A percentile compares a stretch with the other conserved stretches of the same genome.
These are phyloP conservation scores for Aplochiton taeniatus DNA, from an alignment of 2,797 vertebrate genomes.

Conservation along the genomic window DNA sequence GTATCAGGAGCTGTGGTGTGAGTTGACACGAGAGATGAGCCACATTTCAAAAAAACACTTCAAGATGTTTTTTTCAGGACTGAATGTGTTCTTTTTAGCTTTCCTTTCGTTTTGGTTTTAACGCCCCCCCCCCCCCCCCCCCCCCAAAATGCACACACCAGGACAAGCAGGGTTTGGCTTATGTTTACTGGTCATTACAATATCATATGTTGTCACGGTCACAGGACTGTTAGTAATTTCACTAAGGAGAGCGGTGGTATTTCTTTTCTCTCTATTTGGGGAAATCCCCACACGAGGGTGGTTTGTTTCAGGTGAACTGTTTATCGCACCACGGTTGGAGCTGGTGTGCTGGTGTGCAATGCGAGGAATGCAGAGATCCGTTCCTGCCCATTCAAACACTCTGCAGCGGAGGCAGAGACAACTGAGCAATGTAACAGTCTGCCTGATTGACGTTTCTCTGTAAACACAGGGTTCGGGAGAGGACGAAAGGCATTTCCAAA, in stretches of 20 bases:
- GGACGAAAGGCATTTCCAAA: too few relatives aligned
- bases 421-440: slow-evolving; percentile 36
- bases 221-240: slow-evolving; percentile 11
- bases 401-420: slow-evolving; percentile 31
- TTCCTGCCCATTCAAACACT: slow-evolving; percentile 26
- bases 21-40: slow-evolving; percentile 32
- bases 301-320: slow-evolving; percentile 39
- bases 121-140: neutral
- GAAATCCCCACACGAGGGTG: slow-evolving; percentile 22
- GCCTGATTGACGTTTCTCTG: slow-evolving; percentile 25
- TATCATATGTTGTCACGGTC: slow-evolving; percentile 15
- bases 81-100: slow-evolving; percentile 1
- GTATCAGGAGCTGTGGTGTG: slow-evolving; percentile 27
- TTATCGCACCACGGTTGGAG: slow-evolving; percentile 12
- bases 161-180: slow-evolving; percentile 23
- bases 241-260: slow-evolving; percentile 5
- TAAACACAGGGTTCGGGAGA: slow-evolving; percentile 12
- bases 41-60: slow-evolving; percentile 60
- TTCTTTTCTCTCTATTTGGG: slow-evolving; percentile 4
- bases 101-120: too few relatives aligned
- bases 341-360: slow-evolving; percentile 34
- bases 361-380: slow-evolving; percentile 40
- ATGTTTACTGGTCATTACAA: slow-evolving; percentile 44
- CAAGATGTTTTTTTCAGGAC: neutral
- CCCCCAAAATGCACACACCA: slow-evolving; percentile 4